A percentile compares a stretch with the other conserved stretches of the same genome.
Evolutionary conservation across 2,888 invertebrate species (phyloP).

Genomic region (Marasmarcha lunaedactyla): DNA sequence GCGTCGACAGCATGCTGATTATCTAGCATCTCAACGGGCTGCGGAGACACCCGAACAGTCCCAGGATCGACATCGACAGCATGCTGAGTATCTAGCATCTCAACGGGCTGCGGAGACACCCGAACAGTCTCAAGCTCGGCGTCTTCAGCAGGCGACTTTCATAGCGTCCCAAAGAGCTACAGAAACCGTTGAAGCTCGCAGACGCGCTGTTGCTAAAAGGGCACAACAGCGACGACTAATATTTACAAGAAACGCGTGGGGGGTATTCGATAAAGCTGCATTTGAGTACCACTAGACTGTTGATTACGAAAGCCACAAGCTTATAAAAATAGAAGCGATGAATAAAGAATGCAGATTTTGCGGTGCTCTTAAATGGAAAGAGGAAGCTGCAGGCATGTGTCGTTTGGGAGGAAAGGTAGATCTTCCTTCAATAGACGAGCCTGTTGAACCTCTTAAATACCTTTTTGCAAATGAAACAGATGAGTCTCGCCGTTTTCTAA

Average conservation of each 20-base stretch:
- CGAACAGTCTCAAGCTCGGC: slow-evolving; percentile 15
- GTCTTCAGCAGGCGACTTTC: not conserved
- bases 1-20: slow-evolving; percentile 16
- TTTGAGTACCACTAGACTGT: slow-evolving; percentile 19
- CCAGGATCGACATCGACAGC: too few relatives aligned
- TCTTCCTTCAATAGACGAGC: slow-evolving; percentile 14
- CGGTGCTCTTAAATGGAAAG: slow-evolving; percentile 18
- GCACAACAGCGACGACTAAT: slow-evolving; percentile 15
- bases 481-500: slow-evolving; percentile 16
- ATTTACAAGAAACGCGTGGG: slow-evolving; percentile 19
- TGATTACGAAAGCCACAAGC: slow-evolving; percentile 18
- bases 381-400: slow-evolving; percentile 18
- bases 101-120: too few relatives aligned
- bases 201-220: slow-evolving; percentile 2
- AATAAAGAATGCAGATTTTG: slow-evolving; percentile 14
- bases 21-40: too few relatives aligned
- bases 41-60: too few relatives aligned
- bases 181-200: slow-evolving; percentile 11
- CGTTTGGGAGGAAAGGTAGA: slow-evolving; percentile 5
- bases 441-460: slow-evolving; percentile 15
- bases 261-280: slow-evolving; percentile 17
- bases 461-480: slow-evolving; percentile 11
- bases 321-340: slow-evolving; percentile 17
- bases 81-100: too few relatives aligned
- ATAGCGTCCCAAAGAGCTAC: slow-evolving; percentile 15